Evolutionary conservation across 2,113 vertebrate species (phyloP), one percentile per base, ranked within the genome.

Genomic region (Mixornis gularis): DNA sequence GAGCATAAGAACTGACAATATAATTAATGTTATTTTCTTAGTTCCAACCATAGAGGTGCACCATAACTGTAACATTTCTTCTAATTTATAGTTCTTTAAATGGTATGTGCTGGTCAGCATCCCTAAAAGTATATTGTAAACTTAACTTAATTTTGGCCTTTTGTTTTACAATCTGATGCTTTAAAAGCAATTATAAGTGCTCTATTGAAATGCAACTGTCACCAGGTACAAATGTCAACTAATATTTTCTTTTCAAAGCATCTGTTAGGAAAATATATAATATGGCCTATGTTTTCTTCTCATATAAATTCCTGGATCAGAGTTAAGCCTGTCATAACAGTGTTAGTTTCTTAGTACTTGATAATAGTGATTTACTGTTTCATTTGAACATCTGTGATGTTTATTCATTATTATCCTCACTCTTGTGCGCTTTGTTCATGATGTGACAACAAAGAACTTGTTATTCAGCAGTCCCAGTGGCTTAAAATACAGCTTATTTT

Each of bases 331-430:
- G 52, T 87, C 64, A 82, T 85, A 87, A 85, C 59, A 85, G 24
- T 14, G 10, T 52, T 70, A 62, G 36, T 85, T 91, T 93, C 84
- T 74, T 85, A 63, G 56, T 72, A 26, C 46, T 87, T 94, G 86
- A 48, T 92, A 85, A 69, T 72, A 89, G 63, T 72, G 43, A 87
- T 92, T 93, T 93, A 44, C 78, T 66, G n/a, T 71, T 96, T 93
- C 78, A 60, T 87, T 91, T 89, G 59, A 79, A 89, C 68, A 82
- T 82, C n/a, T 94, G 34, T 85, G 78, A 34, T 87, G 27, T 93
- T 92, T 89, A 63, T 94, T 94, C 68, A 48, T 92, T 82, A 44
- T 83, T 91, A 63, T 72, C 44, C 34, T 93, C 22, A 27, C 34
- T 92, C n/a, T 66, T 83, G 59, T 0, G 14, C 60, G 21, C 43